Evolutionary conservation across 30 jellyfish, hydroid and myxozoan genomes (phyloP), one percentile per base, ranked within the genome.

Genomic region (Turritopsis rubra): DNA sequence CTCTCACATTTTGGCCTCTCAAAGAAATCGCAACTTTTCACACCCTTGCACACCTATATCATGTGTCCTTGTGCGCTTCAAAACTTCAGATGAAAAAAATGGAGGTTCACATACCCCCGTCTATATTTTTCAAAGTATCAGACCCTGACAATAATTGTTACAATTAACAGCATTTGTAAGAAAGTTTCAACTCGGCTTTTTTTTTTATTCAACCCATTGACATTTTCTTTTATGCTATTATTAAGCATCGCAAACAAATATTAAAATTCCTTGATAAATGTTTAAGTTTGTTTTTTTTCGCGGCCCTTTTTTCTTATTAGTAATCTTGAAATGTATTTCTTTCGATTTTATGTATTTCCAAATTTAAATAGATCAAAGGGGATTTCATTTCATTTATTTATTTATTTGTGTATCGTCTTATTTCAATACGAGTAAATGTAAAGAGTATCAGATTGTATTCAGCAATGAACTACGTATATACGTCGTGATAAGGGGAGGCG

Each of bases 341-440:
- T 66, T 66, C 76, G 29, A 66, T n/a, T 66, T 66, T 66, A n/a
- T 66, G 76, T 66, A 41, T 41, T 3, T 41, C 60, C 60, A 41
- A 41, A 41, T 41, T 13, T 41, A 41, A 41, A 41, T 41, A 41
- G 60, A 41, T 41, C 60, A 41, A 41, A 41, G 60, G 60, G 9
- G 60, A 41, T 41, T 41, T 41, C 60, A 41, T 41, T 41, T 41
- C 60, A 41, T 41, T 41, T 41, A 41, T 41, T 41, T 41, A 41
- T 41, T 41, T 41, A 41, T 41, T 41, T 41, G 60, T 41, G 60
- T 41, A 41, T 41, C 60, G 60, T 41, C 60, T 41, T 41, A 41
- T 41, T 41, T 41, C 60, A 3, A 41, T 41, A 13, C 60, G 13
- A 41, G 60, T 41, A 41, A 3, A 41, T 41, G 60, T 41, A 3